These are phyloP conservation scores for Lepidochrysops patricia DNA, from an alignment of 2,888 invertebrate species.

Conservation along the genomic window DNA sequence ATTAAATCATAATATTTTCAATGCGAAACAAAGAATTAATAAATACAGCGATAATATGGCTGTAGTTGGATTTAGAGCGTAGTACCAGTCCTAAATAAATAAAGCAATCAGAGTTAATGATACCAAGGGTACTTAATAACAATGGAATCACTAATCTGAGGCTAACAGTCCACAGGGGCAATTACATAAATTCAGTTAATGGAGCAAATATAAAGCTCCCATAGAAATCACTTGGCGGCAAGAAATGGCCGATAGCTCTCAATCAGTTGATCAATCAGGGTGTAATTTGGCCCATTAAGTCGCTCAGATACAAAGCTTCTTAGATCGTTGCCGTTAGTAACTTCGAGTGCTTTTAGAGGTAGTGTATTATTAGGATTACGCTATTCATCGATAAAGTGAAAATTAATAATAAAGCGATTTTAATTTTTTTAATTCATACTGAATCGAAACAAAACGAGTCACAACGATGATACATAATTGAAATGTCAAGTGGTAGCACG, in stretches of 20 bases:
- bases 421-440: too few species aligned
- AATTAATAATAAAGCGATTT: too few species aligned
- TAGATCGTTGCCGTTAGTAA: slow-evolving; percentile 1
- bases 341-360: not conserved
- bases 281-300: slow-evolving; percentile 18
- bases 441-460: too few species aligned
- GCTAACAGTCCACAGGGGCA: slow-evolving; percentile 6
- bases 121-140: not conserved
- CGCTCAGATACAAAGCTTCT: slow-evolving; percentile 6
- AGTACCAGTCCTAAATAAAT: not conserved
- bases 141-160: slow-evolving; percentile 6
- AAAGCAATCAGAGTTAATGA: slow-evolving; percentile 3
- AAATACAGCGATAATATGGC: not conserved
- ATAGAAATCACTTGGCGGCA: slow-evolving; percentile 13
- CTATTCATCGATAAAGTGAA: too few species aligned
- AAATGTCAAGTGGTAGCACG: too few species aligned
- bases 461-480: too few species aligned
- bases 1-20: too few species aligned
- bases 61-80: not conserved
- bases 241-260: slow-evolving; percentile 19
- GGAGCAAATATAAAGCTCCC: slow-evolving; percentile 15
- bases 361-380: not conserved
- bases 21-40: too few species aligned
- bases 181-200: slow-evolving; percentile 15
- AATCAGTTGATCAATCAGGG: slow-evolving; percentile 21